Conservation (phyloP, 1,140 invertebrate genomes). For the Drosophila ironensis region DNA sequence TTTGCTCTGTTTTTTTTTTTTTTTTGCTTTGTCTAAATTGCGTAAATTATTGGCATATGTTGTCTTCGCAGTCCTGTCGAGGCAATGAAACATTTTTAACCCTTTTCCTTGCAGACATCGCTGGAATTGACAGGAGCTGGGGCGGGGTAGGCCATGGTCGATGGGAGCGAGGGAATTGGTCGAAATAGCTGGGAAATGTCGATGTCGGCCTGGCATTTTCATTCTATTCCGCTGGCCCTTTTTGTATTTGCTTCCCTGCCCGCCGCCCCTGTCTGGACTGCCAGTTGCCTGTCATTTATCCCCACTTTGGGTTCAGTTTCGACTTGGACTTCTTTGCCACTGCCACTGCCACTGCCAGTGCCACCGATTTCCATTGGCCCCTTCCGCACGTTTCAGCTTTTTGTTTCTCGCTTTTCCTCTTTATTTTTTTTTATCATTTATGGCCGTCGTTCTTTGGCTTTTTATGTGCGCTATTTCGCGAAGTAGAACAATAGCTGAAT, state of each 20-base stretch:
- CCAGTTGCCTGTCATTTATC: conserved; percentile 72
- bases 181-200: neutral
- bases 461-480: conserved; percentile 78
- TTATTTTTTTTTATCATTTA: conserved; percentile 45
- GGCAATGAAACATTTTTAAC: conserved; percentile 76
- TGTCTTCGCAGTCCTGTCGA: conserved; percentile 57
- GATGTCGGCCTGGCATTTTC: neutral
- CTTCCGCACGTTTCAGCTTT: neutral
- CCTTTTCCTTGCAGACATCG: conserved; percentile 65
- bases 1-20: neutral
- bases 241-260: neutral
- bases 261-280: conserved; percentile 32
- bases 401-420: neutral
- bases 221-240: neutral
- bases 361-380: neutral
- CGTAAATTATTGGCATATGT: conserved; percentile 77
- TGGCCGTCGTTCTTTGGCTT: conserved; percentile 55
- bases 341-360: too few species aligned
- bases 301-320: conserved; percentile 36
- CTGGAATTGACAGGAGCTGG: conserved; percentile 62
- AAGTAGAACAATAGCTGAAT: conserved; percentile 76
- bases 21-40: conserved; percentile 61
- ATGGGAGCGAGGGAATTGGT: neutral
- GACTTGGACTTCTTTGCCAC: conserved; percentile 14
- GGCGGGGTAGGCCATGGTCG: neutral